phyloP scores from a whole-genome alignment of 2,888 invertebrate species.

The Mimas tiliae region DNA sequence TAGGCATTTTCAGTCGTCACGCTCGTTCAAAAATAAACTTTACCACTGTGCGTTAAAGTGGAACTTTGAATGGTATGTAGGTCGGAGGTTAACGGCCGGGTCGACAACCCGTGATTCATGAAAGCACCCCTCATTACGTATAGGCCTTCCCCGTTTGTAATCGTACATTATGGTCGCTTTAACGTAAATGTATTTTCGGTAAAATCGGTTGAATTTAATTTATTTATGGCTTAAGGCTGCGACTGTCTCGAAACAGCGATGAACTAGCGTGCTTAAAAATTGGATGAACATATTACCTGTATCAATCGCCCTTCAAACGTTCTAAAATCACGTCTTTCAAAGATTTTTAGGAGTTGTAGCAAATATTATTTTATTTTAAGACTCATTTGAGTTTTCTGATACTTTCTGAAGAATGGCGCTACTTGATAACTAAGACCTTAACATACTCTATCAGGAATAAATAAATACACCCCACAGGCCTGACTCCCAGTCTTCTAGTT shows the following conservation, averaged over 20 bases:
- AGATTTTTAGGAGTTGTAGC: too few species aligned
- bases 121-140: constrained; percentile 62
- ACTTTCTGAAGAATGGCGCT: too few species aligned
- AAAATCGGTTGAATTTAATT: constrained; percentile 1
- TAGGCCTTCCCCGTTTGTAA: constrained; percentile 61
- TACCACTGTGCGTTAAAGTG: constrained; percentile 35
- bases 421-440: too few species aligned
- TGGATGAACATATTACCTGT: neutral
- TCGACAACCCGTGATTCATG: constrained; percentile 68
- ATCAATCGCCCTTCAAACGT: neutral
- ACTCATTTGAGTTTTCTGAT: too few species aligned
- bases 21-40: constrained; percentile 33
- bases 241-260: neutral
- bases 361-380: too few species aligned
- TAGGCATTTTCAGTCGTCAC: neutral
- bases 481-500: too few species aligned
- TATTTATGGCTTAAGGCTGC: neutral
- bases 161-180: constrained; percentile 46
- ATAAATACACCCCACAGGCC: too few species aligned
- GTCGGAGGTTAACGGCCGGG: constrained; percentile 58
- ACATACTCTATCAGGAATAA: too few species aligned
- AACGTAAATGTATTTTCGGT: constrained; percentile 36
- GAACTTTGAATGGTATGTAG: constrained; percentile 34
- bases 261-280: neutral
- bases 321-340: too few species aligned